phyloP scores from a whole-genome alignment of 2,113 vertebrate species.

The Herpailurus yagouaroundi region DNA sequence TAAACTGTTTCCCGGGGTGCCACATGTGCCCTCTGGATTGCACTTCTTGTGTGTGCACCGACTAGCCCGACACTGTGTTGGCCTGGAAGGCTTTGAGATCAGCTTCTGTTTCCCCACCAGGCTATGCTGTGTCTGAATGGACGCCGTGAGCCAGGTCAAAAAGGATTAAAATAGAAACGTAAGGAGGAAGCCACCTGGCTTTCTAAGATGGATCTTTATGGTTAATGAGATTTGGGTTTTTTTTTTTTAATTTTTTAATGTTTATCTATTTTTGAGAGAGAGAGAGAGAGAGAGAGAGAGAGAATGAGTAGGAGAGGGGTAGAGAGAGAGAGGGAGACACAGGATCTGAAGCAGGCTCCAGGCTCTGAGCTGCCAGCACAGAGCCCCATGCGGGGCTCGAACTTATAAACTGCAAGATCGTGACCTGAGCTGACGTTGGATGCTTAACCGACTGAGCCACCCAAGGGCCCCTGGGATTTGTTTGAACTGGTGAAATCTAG shows the following conservation, averaged over 20 bases:
- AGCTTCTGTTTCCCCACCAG: neutral
- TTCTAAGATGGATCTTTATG: neutral
- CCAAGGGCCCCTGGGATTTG: neutral
- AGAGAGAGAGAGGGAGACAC: too few relatives aligned
- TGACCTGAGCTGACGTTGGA: too few relatives aligned
- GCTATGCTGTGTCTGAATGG: neutral
- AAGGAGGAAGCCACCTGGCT: neutral
- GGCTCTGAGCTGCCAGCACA: too few relatives aligned
- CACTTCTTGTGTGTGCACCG: neutral
- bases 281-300: too few relatives aligned
- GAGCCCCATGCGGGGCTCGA: too few relatives aligned
- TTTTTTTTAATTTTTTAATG: neutral
- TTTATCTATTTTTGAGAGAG: too few relatives aligned
- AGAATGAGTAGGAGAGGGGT: too few relatives aligned
- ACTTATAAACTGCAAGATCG: too few relatives aligned
- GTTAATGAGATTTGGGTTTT: neutral
- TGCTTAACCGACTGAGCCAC: too few relatives aligned
- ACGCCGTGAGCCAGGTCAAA: neutral
- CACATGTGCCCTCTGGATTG: neutral
- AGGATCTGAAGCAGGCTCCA: too few relatives aligned
- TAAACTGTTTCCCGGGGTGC: neutral
- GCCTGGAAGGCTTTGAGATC: neutral
- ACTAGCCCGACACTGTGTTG: neutral
- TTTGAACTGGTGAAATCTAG: constrained; percentile 45
- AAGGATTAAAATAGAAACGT: neutral